Base-by-base conservation (phyloP, 1,140 invertebrate genomes). In the Temnothorax nylanderi region DNA sequence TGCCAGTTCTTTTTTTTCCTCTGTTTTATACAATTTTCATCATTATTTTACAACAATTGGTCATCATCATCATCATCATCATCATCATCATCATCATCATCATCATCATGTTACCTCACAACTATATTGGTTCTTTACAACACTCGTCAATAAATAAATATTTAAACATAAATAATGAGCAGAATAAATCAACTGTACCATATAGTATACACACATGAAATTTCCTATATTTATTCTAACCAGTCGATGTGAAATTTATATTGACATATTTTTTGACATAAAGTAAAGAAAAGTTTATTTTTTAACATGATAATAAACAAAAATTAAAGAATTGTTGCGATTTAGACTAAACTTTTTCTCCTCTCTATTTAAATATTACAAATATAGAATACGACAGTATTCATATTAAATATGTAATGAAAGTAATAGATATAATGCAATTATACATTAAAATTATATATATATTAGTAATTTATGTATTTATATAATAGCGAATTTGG, bases 151-250 rank as follows among this genome's bases (percentile, higher is more conserved):
- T 84, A 74, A 84, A 75, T 49, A n/a, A 62, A 74, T 75, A 13
- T 6, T 26, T 26, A 26, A 47, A 16, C 18, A 54, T 54, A 5
- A 82, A 72, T 21, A 16, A 21, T 71, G 21, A 69, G 10, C 18
- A 21, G 72, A 44, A 82, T 26, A 21, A 82, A 72, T 72, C 26
- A 26, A 26, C n/a, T 18, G 16, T 64, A 62, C 7, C 5, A 21
- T 77, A 54, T 37, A 80, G 34, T 78, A 84, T n/a, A 78, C 80
- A 44, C 26, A 65, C 76, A 90, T 75, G 77, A 91, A 86, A 90
- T 88, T 80, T 90, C 90, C 65, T 18, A 82, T 64, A 47, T 78
- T 86, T 32, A 49, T 58, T 88, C 78, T 69, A 80, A 6, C n/a
- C 0, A 67, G 18, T 41, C 0, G 8, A 74, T 37, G n/a, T 47